Conservation (phyloP, 2,888 invertebrate genomes). For the Papilio protenor region DNA sequence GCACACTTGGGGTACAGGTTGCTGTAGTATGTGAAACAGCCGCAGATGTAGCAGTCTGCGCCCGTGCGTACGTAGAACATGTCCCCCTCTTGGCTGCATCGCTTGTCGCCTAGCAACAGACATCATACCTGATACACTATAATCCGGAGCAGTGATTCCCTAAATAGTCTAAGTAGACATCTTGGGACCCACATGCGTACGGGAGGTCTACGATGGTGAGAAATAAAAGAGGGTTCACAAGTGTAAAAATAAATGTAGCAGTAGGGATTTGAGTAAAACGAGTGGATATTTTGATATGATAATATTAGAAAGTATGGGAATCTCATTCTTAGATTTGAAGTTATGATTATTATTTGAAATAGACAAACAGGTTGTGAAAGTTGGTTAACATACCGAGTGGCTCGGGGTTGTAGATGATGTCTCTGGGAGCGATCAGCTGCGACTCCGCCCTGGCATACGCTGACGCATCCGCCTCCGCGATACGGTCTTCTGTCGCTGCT, state of each 20-base stretch:
- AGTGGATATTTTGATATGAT: not conserved
- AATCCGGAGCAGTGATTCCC: not conserved
- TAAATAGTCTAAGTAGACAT: not conserved
- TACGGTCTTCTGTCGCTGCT: slow-evolving; percentile 41
- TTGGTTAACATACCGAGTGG: slow-evolving; percentile 19
- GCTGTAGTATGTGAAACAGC: slow-evolving; percentile 58
- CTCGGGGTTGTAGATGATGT: slow-evolving; percentile 33
- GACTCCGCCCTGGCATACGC: slow-evolving; percentile 34
- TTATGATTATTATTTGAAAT: not conserved
- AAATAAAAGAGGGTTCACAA: not conserved
- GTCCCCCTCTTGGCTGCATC: slow-evolving; percentile 61
- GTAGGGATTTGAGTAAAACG: not conserved
- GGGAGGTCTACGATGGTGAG: not conserved
- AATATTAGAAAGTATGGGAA: not conserved
- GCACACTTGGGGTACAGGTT: slow-evolving; percentile 62
- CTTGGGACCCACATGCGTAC: not conserved
- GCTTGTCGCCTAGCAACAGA: slow-evolving; percentile 46
- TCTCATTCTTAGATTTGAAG: not conserved
- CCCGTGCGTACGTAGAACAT: slow-evolving; percentile 60
- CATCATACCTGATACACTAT: not conserved
- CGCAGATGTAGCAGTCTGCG: slow-evolving; percentile 65
- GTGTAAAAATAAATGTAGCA: not conserved
- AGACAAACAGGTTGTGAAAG: not conserved
- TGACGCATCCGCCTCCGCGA: slow-evolving; percentile 44
- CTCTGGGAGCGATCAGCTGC: slow-evolving; percentile 27